Base-by-base conservation (phyloP, 2,797 vertebrate species). In the Loris lydekkerianus region DNA sequence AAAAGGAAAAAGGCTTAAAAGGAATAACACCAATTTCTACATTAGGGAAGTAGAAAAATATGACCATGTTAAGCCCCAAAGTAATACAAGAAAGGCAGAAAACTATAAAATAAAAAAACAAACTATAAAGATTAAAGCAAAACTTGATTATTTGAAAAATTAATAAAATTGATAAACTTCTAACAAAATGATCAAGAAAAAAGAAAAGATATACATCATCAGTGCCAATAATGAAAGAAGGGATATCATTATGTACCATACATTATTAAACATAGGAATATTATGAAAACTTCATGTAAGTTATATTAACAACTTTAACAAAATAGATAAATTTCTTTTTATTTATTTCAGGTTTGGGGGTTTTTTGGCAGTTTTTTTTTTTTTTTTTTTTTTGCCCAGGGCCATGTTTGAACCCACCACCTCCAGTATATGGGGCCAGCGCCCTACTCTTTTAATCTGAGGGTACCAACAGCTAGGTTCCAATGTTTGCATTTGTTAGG, bases 291-390 rank as follows among this genome's bases (percentile, higher is more conserved):
- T 72, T 49, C 31, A 91, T 77, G n/a, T 37, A 14, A 78, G 18
- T 90, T 94, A 93, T 89, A 76, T 93, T 8, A 95, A 37, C 2
- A 81, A 84, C 7, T 93, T 93, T 58, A 17, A 87, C 70, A n/a
- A 94, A 92, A 83, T 53, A 86, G 46, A 25, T 49, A 83, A 63
- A 21, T 72, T 92, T 34, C 61, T 94, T 89, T 29, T 53, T 53
- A 53, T 53, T 53, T 15, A 53, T 53, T 53, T 53, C 14, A 46
- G 49, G 49, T 53, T 40, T 40, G 40, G 40, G 3, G 3, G 3
- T 5, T 40, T 40, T 40, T 40, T 40, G 40, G 40, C 40, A 40
- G 40, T 40, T 40, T 40, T 40, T 40, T 40, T 40, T 40, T 40
- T 40, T 40, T 40, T 40, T 40, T 40, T n/a, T 34, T 34, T 40